A percentile compares a stretch with the other conserved stretches of the same genome.
phyloP scores from a whole-genome alignment of 2,113 vertebrate species.

The Tauraco erythrolophus region DNA sequence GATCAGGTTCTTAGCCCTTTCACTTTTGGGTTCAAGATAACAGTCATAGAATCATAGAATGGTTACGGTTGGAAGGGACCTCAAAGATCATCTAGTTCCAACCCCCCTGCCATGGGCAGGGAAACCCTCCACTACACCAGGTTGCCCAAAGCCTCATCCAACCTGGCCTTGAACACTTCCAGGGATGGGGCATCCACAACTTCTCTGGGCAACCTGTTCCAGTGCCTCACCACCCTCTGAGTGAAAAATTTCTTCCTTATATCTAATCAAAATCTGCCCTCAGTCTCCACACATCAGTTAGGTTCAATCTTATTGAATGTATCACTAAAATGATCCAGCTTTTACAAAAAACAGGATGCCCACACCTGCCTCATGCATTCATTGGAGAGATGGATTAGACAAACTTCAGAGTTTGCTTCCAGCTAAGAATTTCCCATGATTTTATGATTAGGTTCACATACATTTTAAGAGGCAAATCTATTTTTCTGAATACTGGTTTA shows the following conservation, averaged over 20 bases:
- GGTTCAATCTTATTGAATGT: background rate
- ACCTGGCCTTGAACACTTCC: no score
- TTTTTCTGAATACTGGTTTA: background rate
- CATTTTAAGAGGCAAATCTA: background rate
- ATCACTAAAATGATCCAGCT: background rate
- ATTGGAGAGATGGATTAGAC: background rate
- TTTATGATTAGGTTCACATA: background rate
- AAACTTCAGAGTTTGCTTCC: background rate
- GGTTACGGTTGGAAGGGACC: no score
- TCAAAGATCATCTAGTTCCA: no score
- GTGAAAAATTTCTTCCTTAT: no score
- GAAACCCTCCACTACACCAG: no score
- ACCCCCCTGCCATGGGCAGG: no score
- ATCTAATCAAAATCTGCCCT: no score
- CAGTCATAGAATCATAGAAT: no score
- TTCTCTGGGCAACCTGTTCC: no score
- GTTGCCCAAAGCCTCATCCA: no score
- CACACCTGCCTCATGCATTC: background rate
- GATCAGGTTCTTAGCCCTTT: background rate
- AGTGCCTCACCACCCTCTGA: no score
- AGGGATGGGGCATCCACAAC: no score
- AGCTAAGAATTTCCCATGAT: background rate
- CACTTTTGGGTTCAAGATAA: background rate
- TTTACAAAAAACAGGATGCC: background rate
- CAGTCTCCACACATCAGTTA: background rate